Conservation (phyloP, 37 sponge, comb jelly and placozoan genomes). For the Crambe crambe region DNA sequence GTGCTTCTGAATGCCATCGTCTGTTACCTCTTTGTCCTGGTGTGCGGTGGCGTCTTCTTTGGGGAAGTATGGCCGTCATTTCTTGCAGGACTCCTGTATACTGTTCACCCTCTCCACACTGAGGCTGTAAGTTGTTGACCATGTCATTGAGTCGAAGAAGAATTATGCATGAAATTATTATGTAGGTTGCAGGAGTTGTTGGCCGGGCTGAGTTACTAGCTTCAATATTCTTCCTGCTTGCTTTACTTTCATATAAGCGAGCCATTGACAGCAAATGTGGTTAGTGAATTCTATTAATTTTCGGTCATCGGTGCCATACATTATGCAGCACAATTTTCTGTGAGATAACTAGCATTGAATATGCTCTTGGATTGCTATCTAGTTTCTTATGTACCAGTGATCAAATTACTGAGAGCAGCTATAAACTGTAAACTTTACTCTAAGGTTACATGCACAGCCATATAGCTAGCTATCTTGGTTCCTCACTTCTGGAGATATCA, state of each 20-base stretch:
- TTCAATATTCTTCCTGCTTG: slow-evolving; percentile 75
- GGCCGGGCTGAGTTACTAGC: slow-evolving; percentile 90
- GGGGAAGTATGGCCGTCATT: slow-evolving; percentile 27
- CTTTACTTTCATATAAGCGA: slow-evolving; percentile 57
- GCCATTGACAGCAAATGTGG: slow-evolving; percentile 25
- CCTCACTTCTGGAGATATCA: no score
- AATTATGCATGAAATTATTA: neutral
- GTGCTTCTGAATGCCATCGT: slow-evolving; percentile 75
- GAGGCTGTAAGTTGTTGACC: slow-evolving; percentile 37
- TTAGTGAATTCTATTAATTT: neutral
- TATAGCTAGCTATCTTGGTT: no score
- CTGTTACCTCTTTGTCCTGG: slow-evolving; percentile 52
- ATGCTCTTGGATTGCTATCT: no score
- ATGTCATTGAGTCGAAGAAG: neutral
- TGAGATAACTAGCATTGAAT: no score
- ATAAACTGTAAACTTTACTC: no score
- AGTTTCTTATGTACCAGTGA: no score
- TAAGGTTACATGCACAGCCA: no score
- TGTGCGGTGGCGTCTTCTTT: slow-evolving; percentile 43
- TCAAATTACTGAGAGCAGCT: no score
- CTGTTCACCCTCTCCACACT: slow-evolving; percentile 51
- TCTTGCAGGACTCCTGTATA: slow-evolving; percentile 57
- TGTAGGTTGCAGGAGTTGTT: slow-evolving; percentile 88
- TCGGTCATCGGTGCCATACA: no score
- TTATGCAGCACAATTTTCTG: no score